Evolutionary conservation across 2,113 vertebrate genomes (phyloP).

Genomic region (Oreochromis aureus): DNA sequence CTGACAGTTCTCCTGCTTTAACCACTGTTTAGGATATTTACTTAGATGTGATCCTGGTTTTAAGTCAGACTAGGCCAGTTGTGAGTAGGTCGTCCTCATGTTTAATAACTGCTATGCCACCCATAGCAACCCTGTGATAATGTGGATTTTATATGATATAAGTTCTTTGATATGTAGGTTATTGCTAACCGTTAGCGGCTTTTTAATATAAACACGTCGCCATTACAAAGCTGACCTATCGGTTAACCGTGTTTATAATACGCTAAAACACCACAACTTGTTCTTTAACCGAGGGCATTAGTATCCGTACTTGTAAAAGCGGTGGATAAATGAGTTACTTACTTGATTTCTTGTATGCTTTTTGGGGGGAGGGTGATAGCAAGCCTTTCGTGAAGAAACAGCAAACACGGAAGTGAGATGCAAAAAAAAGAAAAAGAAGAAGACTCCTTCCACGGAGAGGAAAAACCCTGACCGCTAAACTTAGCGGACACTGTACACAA

Average conservation of each 20-base stretch:
- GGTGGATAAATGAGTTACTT: neutral
- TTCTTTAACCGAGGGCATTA: neutral
- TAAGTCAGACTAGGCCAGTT: neutral
- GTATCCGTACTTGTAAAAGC: accelerated
- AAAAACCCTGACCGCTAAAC: neutral
- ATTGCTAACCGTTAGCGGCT: neutral
- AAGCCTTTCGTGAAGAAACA: neutral
- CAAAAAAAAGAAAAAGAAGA: neutral
- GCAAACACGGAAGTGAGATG: slow-evolving; percentile 14
- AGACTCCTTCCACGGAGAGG: neutral
- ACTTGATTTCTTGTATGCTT: neutral
- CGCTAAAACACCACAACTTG: neutral
- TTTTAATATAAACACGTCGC: neutral
- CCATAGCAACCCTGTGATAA: neutral
- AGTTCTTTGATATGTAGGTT: neutral
- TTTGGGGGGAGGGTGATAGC: neutral
- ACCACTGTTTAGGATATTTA: neutral
- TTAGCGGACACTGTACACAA: neutral
- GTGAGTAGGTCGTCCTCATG: neutral
- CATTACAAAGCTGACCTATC: neutral
- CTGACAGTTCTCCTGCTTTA: neutral
- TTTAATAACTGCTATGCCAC: neutral
- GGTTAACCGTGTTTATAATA: neutral
- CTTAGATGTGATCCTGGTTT: neutral
- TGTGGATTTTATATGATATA: neutral